Evolutionary conservation across 2,888 invertebrate genomes (phyloP).

Genomic region (Himalopsyche anomala): DNA sequence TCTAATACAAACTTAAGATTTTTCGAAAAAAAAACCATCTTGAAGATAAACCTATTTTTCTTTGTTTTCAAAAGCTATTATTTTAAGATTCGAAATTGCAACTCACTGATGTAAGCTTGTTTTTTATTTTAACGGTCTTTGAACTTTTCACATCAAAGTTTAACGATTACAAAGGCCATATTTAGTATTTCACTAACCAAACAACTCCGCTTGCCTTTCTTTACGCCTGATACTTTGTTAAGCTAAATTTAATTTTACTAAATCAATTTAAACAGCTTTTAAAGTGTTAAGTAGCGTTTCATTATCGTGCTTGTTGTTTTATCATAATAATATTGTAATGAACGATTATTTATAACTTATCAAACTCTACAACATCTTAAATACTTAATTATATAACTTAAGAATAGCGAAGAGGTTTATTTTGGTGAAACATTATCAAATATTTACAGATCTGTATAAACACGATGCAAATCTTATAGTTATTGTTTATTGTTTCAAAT

Average conservation of each 20-base stretch:
- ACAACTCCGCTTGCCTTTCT: not conserved
- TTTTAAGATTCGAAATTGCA: constrained; percentile 28
- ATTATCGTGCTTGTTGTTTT: too few relatives aligned
- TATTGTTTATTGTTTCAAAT: too few relatives aligned
- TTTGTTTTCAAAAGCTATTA: constrained; percentile 22
- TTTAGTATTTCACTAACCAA: constrained; percentile 14
- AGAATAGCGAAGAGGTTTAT: too few relatives aligned
- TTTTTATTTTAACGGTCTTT: constrained; percentile 38
- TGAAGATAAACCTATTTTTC: not conserved
- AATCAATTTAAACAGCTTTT: not conserved
- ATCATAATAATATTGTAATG: too few relatives aligned
- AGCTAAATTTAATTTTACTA: not conserved
- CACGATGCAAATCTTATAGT: too few relatives aligned
- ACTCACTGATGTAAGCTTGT: not conserved
- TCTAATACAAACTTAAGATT: constrained; percentile 8
- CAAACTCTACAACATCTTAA: too few relatives aligned
- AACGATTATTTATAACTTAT: too few relatives aligned
- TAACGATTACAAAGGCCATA: not conserved
- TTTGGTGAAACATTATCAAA: too few relatives aligned
- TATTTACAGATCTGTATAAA: too few relatives aligned
- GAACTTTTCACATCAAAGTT: constrained; percentile 40
- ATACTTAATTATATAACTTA: too few relatives aligned
- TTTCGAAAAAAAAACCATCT: not conserved
- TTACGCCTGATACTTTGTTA: not conserved
- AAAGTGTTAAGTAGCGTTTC: not conserved